These are phyloP conservation scores for Fopius arisanus DNA, from an alignment of 1,140 invertebrate species.

Conservation along the genomic window DNA sequence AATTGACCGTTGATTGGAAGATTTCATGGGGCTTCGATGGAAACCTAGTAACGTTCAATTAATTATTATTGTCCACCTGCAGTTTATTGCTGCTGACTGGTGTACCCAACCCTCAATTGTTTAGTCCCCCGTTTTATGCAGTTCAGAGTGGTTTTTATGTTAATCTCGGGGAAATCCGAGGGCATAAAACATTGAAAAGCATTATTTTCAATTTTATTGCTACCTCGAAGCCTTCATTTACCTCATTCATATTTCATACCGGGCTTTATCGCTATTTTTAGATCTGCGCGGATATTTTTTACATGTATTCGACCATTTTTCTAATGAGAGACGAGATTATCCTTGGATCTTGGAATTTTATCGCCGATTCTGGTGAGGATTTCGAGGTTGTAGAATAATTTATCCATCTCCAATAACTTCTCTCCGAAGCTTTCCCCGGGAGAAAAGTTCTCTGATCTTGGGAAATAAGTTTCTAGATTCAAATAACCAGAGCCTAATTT, in stretches of 20 bases:
- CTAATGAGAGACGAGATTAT: too few species aligned
- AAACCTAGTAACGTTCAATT: constrained; percentile 14
- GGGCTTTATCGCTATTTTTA: background rate
- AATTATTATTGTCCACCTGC: constrained; percentile 27
- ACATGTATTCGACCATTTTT: too few species aligned
- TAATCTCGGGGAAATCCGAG: background rate
- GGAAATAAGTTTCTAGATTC: too few species aligned
- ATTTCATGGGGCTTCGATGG: constrained; percentile 7
- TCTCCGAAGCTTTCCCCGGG: too few species aligned
- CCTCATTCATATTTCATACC: background rate
- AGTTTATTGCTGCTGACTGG: background rate
- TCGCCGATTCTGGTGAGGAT: too few species aligned
- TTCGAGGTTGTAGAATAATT: too few species aligned
- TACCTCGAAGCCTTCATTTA: background rate
- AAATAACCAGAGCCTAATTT: too few species aligned
- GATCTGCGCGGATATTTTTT: too few species aligned
- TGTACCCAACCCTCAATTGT: background rate
- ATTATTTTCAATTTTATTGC: background rate
- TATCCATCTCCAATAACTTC: too few species aligned
- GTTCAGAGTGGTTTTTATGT: background rate
- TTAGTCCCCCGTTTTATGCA: background rate
- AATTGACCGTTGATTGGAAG: constrained; percentile 30
- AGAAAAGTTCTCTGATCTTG: too few species aligned
- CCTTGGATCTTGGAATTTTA: too few species aligned
- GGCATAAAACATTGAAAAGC: background rate